Percentiles rank a stretch among this genome's conserved stretches.
These are phyloP conservation scores for Leucania comma DNA, from an alignment of 2,888 invertebrate genomes.

Conservation along the genomic window DNA sequence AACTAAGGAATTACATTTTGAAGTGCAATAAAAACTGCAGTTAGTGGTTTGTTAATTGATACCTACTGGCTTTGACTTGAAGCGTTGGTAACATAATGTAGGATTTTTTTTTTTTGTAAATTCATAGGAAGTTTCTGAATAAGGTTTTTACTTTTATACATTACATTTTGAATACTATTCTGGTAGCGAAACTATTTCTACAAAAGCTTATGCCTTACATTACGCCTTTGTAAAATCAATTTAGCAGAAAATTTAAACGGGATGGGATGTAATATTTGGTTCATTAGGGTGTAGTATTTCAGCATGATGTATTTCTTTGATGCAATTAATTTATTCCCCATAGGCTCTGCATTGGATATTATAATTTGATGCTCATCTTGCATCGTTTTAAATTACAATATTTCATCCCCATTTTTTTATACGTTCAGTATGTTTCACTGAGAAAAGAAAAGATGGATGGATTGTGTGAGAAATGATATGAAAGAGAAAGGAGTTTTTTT, in stretches of 20 bases:
- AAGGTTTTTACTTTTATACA: too few species aligned
- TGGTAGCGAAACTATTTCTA: too few species aligned
- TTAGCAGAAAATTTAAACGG: not conserved
- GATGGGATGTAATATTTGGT: not conserved
- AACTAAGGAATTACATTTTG: slow-evolving; percentile 35
- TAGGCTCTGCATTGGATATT: not conserved
- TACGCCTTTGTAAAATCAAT: not conserved
- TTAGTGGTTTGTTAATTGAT: slow-evolving; percentile 43
- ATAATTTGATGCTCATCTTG: slow-evolving; percentile 10
- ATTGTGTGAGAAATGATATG: too few species aligned
- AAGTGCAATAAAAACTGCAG: slow-evolving; percentile 45
- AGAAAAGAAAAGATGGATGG: too few species aligned
- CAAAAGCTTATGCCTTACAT: too few species aligned
- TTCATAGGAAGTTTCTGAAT: too few species aligned
- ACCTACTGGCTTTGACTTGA: slow-evolving; percentile 21
- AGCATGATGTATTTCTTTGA: not conserved
- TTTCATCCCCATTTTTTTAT: not conserved
- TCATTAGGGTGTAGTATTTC: slow-evolving; percentile 8
- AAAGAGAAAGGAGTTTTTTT: too few species aligned
- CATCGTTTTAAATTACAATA: slow-evolving; percentile 1
- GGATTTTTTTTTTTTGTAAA: too few species aligned
- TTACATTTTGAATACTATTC: too few species aligned
- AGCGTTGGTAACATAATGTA: not conserved
- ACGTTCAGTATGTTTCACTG: not conserved
- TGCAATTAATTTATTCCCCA: slow-evolving; percentile 2